Conservation (phyloP, 1,140 invertebrate genomes). For the Dermatophagoides farinae region DNA sequence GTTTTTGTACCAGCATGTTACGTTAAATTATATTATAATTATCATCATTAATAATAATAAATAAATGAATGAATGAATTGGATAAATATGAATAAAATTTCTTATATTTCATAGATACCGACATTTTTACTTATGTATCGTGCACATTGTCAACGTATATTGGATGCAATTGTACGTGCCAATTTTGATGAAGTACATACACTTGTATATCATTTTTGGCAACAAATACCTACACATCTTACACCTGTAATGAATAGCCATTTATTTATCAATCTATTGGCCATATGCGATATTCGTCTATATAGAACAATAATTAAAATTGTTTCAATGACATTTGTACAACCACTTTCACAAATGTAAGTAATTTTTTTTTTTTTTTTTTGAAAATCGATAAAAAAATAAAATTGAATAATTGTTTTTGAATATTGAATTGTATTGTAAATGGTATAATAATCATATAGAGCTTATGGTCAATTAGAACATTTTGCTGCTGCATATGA, state of each 20-base stretch:
- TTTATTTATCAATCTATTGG: slow-evolving; percentile 30
- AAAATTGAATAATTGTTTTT: too few species aligned
- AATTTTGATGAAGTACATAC: slow-evolving; percentile 36
- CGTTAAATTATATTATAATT: slow-evolving; percentile 8
- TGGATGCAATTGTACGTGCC: slow-evolving; percentile 32
- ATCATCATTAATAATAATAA: neutral
- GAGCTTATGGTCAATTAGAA: neutral
- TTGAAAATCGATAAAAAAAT: neutral
- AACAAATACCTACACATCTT: slow-evolving; percentile 33
- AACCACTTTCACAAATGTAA: slow-evolving; percentile 25
- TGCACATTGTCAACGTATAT: slow-evolving; percentile 33
- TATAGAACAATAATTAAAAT: slow-evolving; percentile 32
- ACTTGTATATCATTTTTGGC: slow-evolving; percentile 35
- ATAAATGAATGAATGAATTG: too few species aligned
- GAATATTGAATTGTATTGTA: too few species aligned
- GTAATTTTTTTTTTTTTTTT: slow-evolving; percentile 1
- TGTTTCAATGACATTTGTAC: slow-evolving; percentile 32
- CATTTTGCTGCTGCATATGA: neutral
- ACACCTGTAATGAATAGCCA: slow-evolving; percentile 27
- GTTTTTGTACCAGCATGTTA: slow-evolving; percentile 5
- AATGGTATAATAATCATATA: too few species aligned
- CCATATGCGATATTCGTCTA: slow-evolving; percentile 34
- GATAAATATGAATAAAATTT: too few species aligned
- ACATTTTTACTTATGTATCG: slow-evolving; percentile 36
- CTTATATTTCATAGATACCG: slow-evolving; percentile 22